phyloP scores from a whole-genome alignment of 2,797 vertebrate species.

The Sphenodon punctatus region DNA sequence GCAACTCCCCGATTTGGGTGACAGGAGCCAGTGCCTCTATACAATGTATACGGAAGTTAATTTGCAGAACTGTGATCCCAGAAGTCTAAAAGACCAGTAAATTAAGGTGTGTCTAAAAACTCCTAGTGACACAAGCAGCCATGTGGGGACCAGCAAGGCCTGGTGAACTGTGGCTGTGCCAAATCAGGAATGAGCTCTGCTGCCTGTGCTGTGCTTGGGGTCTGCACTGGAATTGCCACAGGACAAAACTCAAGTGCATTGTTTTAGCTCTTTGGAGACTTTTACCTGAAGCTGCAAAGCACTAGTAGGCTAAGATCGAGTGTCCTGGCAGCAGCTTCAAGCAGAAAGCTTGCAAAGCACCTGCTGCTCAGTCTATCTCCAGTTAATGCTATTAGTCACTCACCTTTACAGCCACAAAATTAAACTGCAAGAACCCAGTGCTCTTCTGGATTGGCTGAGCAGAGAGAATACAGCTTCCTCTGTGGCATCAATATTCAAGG shows the following conservation, averaged over 20 bases:
- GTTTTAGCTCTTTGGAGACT: background rate
- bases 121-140: too few species aligned
- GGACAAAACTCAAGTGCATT: background rate
- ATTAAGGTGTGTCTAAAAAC: too few species aligned
- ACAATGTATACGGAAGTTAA: too few species aligned
- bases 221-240: too few species aligned
- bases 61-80: too few species aligned
- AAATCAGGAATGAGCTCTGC: background rate
- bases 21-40: too few species aligned
- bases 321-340: background rate
- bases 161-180: background rate
- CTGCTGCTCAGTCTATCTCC: background rate
- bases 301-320: background rate
- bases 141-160: too few species aligned
- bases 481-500: slow-evolving; percentile 2
- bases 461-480: background rate
- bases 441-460: background rate
- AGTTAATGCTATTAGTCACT: background rate
- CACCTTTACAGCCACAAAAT: background rate
- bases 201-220: background rate
- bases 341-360: background rate
- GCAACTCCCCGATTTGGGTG: too few species aligned
- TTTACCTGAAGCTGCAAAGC: background rate
- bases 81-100: too few species aligned
- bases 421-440: background rate